Evolutionary conservation across 2,797 vertebrate genomes (phyloP).

Genomic region (Geotrypetes seraphini): DNA sequence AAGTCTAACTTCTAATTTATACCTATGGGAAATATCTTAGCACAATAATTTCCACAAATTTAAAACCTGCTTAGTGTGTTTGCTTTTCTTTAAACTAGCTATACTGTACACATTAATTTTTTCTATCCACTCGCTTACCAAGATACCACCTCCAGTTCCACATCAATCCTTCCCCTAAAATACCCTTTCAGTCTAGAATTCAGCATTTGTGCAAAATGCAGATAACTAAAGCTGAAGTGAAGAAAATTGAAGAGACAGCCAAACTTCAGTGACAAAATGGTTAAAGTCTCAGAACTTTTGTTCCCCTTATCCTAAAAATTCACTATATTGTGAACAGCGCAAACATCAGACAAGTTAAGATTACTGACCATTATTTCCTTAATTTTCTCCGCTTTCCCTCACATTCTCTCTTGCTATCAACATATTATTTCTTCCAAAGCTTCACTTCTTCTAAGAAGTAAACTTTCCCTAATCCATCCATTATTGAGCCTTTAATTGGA

Average conservation of each 20-base stretch:
- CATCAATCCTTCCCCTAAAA: not conserved
- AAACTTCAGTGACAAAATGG: slow-evolving; percentile 64
- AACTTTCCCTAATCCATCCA: slow-evolving; percentile 96
- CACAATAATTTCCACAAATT: no score
- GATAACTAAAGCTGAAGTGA: slow-evolving; percentile 66
- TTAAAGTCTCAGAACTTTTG: slow-evolving; percentile 65
- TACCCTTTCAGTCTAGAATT: slow-evolving; percentile 5
- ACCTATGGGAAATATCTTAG: no score
- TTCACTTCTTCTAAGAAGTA: slow-evolving; percentile 77
- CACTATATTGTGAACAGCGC: slow-evolving; percentile 60
- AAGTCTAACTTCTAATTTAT: no score
- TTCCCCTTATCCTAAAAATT: slow-evolving; percentile 53
- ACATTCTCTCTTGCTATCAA: slow-evolving; percentile 74
- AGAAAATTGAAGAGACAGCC: slow-evolving; percentile 82
- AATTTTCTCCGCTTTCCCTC: slow-evolving; percentile 86
- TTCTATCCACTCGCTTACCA: slow-evolving; percentile 27
- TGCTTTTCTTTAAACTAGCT: slow-evolving; percentile 19
- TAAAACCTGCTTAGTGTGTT: slow-evolving; percentile 6
- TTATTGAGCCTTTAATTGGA: slow-evolving; percentile 94
- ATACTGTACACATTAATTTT: slow-evolving; percentile 40
- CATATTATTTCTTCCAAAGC: slow-evolving; percentile 67
- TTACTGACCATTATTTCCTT: slow-evolving; percentile 80
- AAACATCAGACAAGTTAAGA: slow-evolving; percentile 89
- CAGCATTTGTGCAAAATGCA: slow-evolving; percentile 58
- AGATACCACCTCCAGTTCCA: slow-evolving; percentile 23